Evolutionary conservation across 2,888 invertebrate genomes (phyloP).

Genomic region (Glaucopsyche alexis): DNA sequence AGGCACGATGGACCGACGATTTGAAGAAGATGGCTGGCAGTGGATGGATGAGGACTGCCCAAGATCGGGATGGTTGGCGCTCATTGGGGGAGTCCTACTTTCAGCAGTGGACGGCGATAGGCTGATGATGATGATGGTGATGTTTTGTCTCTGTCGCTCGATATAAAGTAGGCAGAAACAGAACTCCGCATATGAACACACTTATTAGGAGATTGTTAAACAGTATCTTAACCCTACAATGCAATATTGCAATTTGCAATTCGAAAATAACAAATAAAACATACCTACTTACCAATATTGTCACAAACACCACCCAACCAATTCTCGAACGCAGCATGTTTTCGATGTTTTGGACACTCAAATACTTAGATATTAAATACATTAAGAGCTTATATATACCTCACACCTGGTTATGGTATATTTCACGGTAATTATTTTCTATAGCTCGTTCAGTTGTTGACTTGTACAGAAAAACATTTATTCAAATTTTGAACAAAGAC

Average conservation of each 20-base stretch:
- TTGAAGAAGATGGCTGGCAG: no score
- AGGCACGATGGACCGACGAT: no score
- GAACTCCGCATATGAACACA: no score
- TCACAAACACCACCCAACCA: neutral
- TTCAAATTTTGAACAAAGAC: neutral
- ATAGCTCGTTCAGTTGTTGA: neutral
- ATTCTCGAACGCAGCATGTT: neutral
- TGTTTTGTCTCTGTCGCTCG: no score
- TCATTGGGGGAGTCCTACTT: no score
- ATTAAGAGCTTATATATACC: slow-evolving; percentile 29
- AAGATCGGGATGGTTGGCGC: no score
- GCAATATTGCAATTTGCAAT: neutral
- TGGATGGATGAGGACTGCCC: no score
- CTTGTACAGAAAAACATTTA: neutral
- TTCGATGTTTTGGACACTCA: neutral
- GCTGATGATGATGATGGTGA: no score
- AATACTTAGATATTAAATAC: slow-evolving; percentile 3
- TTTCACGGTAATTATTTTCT: slow-evolving; percentile 36
- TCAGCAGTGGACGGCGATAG: no score
- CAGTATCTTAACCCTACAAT: no score
- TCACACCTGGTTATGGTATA: slow-evolving; percentile 35
- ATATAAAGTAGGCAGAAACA: no score
- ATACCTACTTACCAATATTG: slow-evolving; percentile 16
- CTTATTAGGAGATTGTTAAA: no score
- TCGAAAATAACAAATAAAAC: neutral